Evolutionary conservation across 2,113 vertebrate species (phyloP), one percentile per base, ranked within the genome.

Genomic region (Rhombomys opimus): DNA sequence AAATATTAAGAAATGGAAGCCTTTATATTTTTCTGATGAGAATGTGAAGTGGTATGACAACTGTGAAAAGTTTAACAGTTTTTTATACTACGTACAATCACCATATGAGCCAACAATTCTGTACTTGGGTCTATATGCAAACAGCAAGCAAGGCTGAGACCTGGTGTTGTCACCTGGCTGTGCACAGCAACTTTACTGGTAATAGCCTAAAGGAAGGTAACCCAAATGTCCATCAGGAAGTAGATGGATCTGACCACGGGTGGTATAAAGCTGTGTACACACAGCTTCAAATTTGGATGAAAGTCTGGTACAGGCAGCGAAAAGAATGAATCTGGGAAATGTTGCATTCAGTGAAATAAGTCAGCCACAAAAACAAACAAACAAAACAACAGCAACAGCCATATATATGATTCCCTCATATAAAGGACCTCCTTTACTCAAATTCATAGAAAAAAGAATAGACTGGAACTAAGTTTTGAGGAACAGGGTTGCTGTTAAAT

Each of bases 211-310:
- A 87, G 27, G 67, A 32, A 11, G 57, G 93, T 9, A 78, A 57
- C 4, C 11, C n/a, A 41, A 27, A 77, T 25, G 14, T 67, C 38
- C 59, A 80, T 0, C 65, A 41, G 59, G 11, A 25, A 72, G 72
- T 14, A 23, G n/a, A 59, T 14, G 7, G n/a, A 30, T 32, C 38
- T n/a, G 76, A 73, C 38, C 81, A 91, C 67, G 38, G 46, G 7
- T 14, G 65, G 46, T 35, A 52, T 32, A 72, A 2, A 61, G 70
- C 5, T 63, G 17, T 86, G 46, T 92, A 72, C 65, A 91, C 57
- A 93, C 32, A 35, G 18, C 18, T 54, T 92, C n/a, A 93, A 65
- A 93, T 92, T 91, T 61, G 46, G 87, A 96, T 82, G 25, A 80
- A 87, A 65, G 75, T 95, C 25, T 68, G 57, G 23, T 13, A 46